Percentiles rank a stretch among this genome's conserved stretches.
These are phyloP conservation scores for Sphaerophoria rueppellii DNA, from an alignment of 2,888 invertebrate species.

Conservation along the genomic window DNA sequence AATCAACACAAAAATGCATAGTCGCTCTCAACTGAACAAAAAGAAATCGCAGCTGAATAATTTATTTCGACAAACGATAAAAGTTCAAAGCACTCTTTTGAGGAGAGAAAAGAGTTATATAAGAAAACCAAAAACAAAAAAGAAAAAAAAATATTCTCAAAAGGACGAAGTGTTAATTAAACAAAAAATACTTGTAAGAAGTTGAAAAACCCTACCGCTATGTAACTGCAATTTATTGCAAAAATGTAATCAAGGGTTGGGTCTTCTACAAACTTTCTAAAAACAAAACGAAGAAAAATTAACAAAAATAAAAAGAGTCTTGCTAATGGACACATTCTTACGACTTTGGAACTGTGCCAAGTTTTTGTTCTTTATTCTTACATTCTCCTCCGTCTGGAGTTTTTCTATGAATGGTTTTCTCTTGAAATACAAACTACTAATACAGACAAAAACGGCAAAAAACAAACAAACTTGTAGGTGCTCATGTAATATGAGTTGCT, in stretches of 20 bases:
- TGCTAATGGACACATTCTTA: constrained; percentile 66
- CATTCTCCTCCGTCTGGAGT: constrained; percentile 37
- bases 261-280: constrained; percentile 38
- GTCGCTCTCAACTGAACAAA: no score
- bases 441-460: background rate
- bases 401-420: constrained; percentile 40
- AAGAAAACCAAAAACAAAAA: background rate
- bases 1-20: no score
- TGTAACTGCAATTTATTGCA: constrained; percentile 10
- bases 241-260: constrained; percentile 49
- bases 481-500: constrained; percentile 45
- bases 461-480: constrained; percentile 43
- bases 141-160: constrained; percentile 16
- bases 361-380: constrained; percentile 52
- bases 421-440: constrained; percentile 23
- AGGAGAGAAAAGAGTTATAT: no score
- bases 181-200: constrained; percentile 13
- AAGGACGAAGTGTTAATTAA: constrained; percentile 59
- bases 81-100: no score
- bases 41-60: no score
- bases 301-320: constrained; percentile 44
- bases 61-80: no score
- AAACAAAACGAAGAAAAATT: constrained; percentile 21
- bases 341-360: constrained; percentile 64
- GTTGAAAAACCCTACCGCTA: background rate